Percentiles rank a stretch among this genome's conserved stretches.
Conservation (phyloP, 2,113 vertebrate species). For the Oncorhynchus nerka region DNA sequence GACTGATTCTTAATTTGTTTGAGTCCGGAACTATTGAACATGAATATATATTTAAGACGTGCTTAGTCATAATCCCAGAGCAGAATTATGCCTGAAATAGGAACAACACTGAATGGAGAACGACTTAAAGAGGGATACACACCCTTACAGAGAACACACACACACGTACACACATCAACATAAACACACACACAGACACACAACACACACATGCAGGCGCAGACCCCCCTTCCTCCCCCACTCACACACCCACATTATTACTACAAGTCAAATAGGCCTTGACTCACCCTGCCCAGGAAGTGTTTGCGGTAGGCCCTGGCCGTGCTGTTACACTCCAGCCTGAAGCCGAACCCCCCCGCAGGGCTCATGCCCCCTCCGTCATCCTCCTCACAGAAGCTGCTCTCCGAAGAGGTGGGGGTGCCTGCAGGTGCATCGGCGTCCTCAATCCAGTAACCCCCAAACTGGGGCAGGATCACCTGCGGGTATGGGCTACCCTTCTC, state of each 20-base stretch:
- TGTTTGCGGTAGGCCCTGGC: slow-evolving; percentile 92
- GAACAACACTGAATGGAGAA: neutral
- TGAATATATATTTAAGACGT: too few relatives aligned
- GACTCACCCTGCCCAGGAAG: slow-evolving; percentile 90
- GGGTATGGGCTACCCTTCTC: slow-evolving; percentile 90
- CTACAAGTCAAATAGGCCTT: neutral
- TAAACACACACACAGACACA: too few relatives aligned
- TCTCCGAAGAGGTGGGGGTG: slow-evolving; percentile 80
- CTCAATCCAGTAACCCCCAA: slow-evolving; percentile 98
- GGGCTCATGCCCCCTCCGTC: slow-evolving; percentile 76
- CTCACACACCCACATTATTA: neutral
- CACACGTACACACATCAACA: too few relatives aligned
- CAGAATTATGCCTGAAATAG: neutral
- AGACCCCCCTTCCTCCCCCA: neutral
- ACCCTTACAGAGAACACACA: too few relatives aligned
- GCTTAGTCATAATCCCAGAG: too few relatives aligned
- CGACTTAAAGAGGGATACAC: too few relatives aligned
- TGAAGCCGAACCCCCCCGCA: slow-evolving; percentile 72
- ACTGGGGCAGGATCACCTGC: slow-evolving; percentile 94
- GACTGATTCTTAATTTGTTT: too few relatives aligned
- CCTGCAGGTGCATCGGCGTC: slow-evolving; percentile 83
- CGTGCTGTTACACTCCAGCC: slow-evolving; percentile 88
- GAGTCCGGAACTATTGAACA: too few relatives aligned
- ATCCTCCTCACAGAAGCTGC: slow-evolving; percentile 79
- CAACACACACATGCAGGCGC: neutral